Conservation (phyloP, 1,140 invertebrate species). For the Drosophila arizonae region DNA sequence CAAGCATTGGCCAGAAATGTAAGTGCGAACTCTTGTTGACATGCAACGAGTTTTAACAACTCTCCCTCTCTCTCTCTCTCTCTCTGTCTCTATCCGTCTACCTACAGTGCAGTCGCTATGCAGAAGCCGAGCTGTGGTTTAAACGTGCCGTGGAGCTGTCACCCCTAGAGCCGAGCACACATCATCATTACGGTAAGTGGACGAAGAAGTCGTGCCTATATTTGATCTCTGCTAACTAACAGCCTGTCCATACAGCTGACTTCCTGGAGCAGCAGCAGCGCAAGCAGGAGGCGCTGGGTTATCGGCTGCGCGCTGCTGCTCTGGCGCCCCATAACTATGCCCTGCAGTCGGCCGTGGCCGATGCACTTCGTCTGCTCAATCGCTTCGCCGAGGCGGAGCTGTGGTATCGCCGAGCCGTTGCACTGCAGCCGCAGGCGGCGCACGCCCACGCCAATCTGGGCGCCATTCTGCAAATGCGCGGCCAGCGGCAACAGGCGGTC, state of each 20-base stretch:
- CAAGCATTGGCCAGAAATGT: conserved; percentile 94
- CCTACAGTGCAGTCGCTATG: conserved; percentile 88
- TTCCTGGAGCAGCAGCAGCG: conserved; percentile 91
- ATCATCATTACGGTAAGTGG: conserved; percentile 91
- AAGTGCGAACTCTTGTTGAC: conserved; percentile 82
- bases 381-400: conserved; percentile 90
- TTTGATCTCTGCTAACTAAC: too few species aligned
- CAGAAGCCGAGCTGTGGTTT: conserved; percentile 95
- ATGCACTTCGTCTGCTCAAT: conserved; percentile 91
- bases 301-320: conserved; percentile 89
- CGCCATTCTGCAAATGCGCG: conserved; percentile 95
- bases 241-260: conserved; percentile 87
- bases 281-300: conserved; percentile 90
- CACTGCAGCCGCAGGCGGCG: conserved; percentile 85
- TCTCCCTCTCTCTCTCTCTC: not conserved
- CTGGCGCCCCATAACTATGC: conserved; percentile 91
- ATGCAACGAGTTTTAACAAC: not conserved
- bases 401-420: conserved; percentile 90
- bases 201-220: not conserved
- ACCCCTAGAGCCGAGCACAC: conserved; percentile 90
- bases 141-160: conserved; percentile 91
- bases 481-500: conserved; percentile 93
- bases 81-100: not conserved
- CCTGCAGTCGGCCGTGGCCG: conserved; percentile 92
- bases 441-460: conserved; percentile 95